Evolutionary conservation across 2,797 vertebrate species (phyloP), one percentile per base, ranked within the genome.

Genomic region (Ispidina picta): DNA sequence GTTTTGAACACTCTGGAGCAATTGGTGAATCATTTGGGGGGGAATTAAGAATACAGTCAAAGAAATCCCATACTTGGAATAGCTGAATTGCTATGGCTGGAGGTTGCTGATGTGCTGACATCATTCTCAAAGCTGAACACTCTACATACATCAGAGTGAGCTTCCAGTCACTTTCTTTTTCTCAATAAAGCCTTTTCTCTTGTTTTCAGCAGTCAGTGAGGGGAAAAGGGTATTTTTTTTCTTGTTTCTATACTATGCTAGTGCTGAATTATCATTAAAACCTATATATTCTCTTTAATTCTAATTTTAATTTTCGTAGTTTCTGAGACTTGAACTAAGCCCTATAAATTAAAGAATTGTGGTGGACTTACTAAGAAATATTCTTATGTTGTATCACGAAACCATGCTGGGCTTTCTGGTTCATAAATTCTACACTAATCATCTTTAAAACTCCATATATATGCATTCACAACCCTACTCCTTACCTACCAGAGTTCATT

Each of bases 1-100:
- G 65, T 70, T 22, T 49, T 80, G 55, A 70, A 58, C 49, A 35
- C 13, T 39, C 8, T 8, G 15, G 28, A 48, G 15, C 6, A 76
- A 65, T 5, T 58, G 26, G 23, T 78, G 33, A 90, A 63, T 72
- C 6, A 70, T 54, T 58, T 72, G 11, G 7, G 15, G 29, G 28
- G 7, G n/a, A 86, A 78, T 65, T 81, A 82, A 71, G 66, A 71
- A 81, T 82, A 15, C 8, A 77, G n/a, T 25, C 65, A 71, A 86
- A 76, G 28, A 88, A 88, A 74, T 51, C 20, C 12, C 11, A 4
- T 62, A 23, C 22, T 55, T 77, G 43, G 26, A 87, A 55, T 83
- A 74, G 3, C 58, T 72, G 55, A 23, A 4, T 10, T 46, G 33
- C 8, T 58, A 43, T 22, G 17, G 17, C 29, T 71, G 88, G n/a